phyloP scores from a whole-genome alignment of 2,888 invertebrate genomes.

The Punctoribates punctum region DNA sequence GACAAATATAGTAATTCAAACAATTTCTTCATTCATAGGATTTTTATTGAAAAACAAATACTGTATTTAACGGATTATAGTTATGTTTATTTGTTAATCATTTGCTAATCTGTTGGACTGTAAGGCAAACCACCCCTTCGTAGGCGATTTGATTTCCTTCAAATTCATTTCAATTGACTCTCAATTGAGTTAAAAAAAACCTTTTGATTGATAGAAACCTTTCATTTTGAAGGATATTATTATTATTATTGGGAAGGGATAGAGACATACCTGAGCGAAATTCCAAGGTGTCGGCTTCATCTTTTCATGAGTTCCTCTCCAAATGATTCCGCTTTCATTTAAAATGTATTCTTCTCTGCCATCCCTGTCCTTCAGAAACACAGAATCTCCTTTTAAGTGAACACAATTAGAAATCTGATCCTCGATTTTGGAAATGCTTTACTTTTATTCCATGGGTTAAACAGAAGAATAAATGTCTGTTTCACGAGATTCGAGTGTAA shows the following conservation, averaged over 20 bases:
- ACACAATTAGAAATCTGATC: background rate
- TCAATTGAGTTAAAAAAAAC: background rate
- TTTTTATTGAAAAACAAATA: background rate
- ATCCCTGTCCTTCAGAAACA: conserved; percentile 46
- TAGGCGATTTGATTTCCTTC: conserved; percentile 12
- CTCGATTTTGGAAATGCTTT: conserved; percentile 15
- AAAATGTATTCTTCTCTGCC: conserved; percentile 47
- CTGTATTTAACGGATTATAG: background rate
- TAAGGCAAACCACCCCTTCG: conserved; percentile 9
- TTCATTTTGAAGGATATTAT: no score
- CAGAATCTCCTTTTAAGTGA: conserved; percentile 44
- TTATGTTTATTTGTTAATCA: background rate
- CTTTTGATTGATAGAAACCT: no score
- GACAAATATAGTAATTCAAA: no score
- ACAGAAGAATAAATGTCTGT: conserved; percentile 46
- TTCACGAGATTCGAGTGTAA: conserved; percentile 32
- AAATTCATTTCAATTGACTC: background rate
- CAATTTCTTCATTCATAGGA: background rate
- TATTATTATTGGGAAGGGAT: background rate
- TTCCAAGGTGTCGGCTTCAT: conserved; percentile 48
- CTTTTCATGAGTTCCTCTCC: conserved; percentile 47
- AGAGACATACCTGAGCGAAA: conserved; percentile 47
- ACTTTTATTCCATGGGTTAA: conserved; percentile 49
- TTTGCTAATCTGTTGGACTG: background rate
- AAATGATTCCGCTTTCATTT: conserved; percentile 49